Evolutionary conservation across 2,888 invertebrate genomes (phyloP), one percentile per base, ranked within the genome.

Genomic region (Hetaerina titia): DNA sequence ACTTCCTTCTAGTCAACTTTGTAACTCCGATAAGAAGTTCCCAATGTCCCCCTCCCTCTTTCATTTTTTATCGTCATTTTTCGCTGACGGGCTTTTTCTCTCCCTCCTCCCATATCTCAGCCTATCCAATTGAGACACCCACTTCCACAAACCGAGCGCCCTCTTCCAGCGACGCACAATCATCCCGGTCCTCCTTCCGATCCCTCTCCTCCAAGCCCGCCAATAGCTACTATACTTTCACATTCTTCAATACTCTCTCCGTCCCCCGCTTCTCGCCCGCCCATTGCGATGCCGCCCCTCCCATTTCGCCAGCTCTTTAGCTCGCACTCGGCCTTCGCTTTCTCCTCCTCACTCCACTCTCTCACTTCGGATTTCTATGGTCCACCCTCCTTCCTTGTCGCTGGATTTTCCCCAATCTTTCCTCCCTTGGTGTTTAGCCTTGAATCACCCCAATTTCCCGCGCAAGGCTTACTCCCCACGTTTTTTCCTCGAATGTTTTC

Each of bases 81-180:
- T 74, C 92, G 92, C 92, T 64, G 63, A 64, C 64, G 45, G 90
- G 25, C 22, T 92, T 57, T n/a, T 45, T 64, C 56, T 92, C 69
- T 56, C 31, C 56, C 6, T 56, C 90, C 45, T 25, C 64, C 45
- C 90, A 92, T 74, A 92, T 92, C 92, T 92, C 92, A 56, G 89
- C 89, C 89, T 58, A n/a, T n/a, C 92, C 92, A 74, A 92, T 69
- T 45, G 92, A 92, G 92, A 92, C 92, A 22, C 69, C 92, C 17
- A 56, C 22, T 22, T 56, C 56, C 92, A 8, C 90, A 90, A 90
- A 90, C 45, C 90, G 90, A 90, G 22, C 64, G 45, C 58, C n/a
- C 31, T 63, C 60, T 45, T 90, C 25, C 45, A 69, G 45, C 69
- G 69, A 92, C 92, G 64, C 92, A 69, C 69, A 92, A 92, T 92